Conservation (phyloP, 2,113 vertebrate genomes). For the Sarotherodon lohbergeri region DNA sequence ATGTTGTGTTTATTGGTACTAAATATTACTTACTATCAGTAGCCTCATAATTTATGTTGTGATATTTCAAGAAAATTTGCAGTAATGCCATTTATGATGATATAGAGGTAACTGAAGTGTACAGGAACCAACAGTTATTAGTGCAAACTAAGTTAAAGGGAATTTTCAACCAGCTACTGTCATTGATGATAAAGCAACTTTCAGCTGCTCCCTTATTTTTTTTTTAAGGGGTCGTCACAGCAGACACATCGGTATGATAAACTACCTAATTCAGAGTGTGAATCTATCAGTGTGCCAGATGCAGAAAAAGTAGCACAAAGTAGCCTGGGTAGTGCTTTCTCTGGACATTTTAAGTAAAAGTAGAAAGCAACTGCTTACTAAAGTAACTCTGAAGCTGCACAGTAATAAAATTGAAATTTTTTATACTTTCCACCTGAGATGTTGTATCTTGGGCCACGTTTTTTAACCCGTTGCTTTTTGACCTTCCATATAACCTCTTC, state of each 20-base stretch:
- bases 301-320: background rate
- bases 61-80: background rate
- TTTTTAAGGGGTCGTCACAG: background rate
- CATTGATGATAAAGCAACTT: background rate
- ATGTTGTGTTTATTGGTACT: background rate
- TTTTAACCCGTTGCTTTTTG: background rate
- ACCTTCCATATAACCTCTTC: background rate
- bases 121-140: rapidly evolving
- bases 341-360: background rate
- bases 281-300: background rate
- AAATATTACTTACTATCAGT: background rate
- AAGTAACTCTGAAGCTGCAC: background rate
- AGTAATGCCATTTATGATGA: background rate
- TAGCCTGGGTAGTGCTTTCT: background rate
- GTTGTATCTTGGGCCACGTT: background rate
- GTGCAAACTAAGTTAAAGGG: background rate
- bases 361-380: background rate
- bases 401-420: background rate
- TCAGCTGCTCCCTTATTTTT: background rate
- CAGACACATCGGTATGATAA: background rate
- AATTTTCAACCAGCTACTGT: background rate
- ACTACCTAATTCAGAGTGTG: background rate
- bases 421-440: background rate
- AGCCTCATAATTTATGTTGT: background rate
- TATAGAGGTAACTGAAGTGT: rapidly evolving